Percentiles rank a stretch among this genome's conserved stretches.
phyloP scores from a whole-genome alignment of 2,888 invertebrate species.

The Sarcophaga carnaria region DNA sequence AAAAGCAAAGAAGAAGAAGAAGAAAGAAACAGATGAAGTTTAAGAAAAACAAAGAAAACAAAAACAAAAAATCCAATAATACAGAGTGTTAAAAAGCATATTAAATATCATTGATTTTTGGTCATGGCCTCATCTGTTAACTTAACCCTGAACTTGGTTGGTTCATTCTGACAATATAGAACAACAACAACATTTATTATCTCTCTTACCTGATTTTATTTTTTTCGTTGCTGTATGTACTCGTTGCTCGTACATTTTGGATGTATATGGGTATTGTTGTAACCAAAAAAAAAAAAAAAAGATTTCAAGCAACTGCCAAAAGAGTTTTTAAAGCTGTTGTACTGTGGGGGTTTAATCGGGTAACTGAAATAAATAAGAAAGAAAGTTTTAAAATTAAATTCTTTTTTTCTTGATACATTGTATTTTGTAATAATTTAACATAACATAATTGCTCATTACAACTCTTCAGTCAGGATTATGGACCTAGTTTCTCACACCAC shows the following conservation, averaged over 20 bases:
- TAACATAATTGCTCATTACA: too few relatives aligned
- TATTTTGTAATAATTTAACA: too few relatives aligned
- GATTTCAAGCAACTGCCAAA: too few relatives aligned
- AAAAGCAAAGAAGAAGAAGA: neutral
- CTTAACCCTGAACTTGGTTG: conserved; percentile 73
- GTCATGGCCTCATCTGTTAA: conserved; percentile 73
- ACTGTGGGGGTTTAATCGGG: neutral
- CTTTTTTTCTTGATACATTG: too few relatives aligned
- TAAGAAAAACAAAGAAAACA: too few relatives aligned
- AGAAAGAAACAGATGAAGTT: too few relatives aligned
- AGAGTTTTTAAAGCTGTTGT: neutral
- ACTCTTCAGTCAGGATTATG: too few relatives aligned
- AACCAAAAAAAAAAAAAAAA: too few relatives aligned
- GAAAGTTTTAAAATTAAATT: too few relatives aligned
- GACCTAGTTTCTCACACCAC: too few relatives aligned
- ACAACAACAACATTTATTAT: conserved; percentile 72
- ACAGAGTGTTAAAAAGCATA: conserved; percentile 53
- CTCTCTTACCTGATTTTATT: conserved; percentile 43
- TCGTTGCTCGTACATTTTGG: conserved; percentile 24
- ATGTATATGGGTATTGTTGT: neutral
- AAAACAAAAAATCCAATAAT: neutral
- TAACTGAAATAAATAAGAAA: neutral
- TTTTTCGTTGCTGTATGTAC: conserved; percentile 7
- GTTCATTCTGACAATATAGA: conserved; percentile 73
- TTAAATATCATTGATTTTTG: conserved; percentile 72